phyloP scores from a whole-genome alignment of 1,140 invertebrate genomes.

The Penaeus japonicus region DNA sequence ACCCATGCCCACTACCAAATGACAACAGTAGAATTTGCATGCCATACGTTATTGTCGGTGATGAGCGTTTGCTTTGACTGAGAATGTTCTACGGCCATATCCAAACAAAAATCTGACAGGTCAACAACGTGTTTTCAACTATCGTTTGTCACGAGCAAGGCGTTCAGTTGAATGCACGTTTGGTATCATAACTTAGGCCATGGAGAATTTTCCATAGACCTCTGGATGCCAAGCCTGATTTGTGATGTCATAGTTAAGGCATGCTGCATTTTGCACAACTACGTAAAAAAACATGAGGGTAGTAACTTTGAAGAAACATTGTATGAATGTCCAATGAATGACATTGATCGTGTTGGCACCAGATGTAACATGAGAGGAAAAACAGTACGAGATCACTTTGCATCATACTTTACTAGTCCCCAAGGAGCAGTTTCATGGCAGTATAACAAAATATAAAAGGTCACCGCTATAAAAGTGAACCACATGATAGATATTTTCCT shows the following conservation, averaged over 20 bases:
- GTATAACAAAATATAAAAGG: too few relatives aligned
- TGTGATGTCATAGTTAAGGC: slow-evolving; percentile 37
- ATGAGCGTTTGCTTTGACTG: too few relatives aligned
- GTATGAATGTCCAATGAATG: slow-evolving; percentile 14
- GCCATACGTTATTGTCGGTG: too few relatives aligned
- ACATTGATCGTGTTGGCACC: slow-evolving; percentile 20
- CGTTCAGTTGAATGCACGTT: slow-evolving; percentile 26
- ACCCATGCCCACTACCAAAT: too few relatives aligned
- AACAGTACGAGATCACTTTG: slow-evolving; percentile 14
- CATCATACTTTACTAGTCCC: slow-evolving; percentile 21
- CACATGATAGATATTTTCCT: too few relatives aligned
- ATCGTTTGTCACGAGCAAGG: slow-evolving; percentile 23
- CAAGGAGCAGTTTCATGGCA: too few relatives aligned
- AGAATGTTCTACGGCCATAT: too few relatives aligned
- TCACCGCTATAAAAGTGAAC: too few relatives aligned
- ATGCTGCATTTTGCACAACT: slow-evolving; percentile 36
- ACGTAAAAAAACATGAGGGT: background rate
- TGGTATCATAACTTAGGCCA: slow-evolving; percentile 9
- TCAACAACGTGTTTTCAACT: slow-evolving; percentile 31
- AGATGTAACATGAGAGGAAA: slow-evolving; percentile 21
- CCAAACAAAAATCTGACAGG: slow-evolving; percentile 22
- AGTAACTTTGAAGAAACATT: slow-evolving; percentile 29
- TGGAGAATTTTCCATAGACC: slow-evolving; percentile 38
- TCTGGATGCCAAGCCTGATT: slow-evolving; percentile 30
- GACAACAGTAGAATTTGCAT: too few relatives aligned